phyloP scores from a whole-genome alignment of 92 coral and sea anemone species.

The Parazoanthus atlanticus region DNA sequence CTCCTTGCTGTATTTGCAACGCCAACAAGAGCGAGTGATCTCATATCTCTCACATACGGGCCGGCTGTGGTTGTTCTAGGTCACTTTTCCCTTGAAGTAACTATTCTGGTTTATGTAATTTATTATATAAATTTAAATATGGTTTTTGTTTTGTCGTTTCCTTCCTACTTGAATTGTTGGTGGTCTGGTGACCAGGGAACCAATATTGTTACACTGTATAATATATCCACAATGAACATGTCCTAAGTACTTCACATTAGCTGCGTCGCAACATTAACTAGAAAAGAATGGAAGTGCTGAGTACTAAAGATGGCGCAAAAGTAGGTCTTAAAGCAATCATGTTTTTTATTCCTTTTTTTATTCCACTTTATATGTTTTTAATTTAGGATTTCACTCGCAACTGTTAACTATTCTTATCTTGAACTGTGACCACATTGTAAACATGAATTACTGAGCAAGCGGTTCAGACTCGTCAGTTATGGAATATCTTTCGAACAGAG shows the following conservation, averaged over 20 bases:
- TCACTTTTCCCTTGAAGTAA: not conserved
- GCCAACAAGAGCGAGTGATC: conserved; percentile 13
- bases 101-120: not conserved
- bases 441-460: not conserved
- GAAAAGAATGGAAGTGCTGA: not conserved
- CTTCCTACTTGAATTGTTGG: conserved; percentile 31
- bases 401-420: conserved; percentile 11
- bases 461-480: not conserved
- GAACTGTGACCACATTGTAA: conserved; percentile 23
- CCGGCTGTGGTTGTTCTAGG: not conserved
- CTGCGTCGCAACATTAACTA: not conserved
- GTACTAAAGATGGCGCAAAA: not conserved
- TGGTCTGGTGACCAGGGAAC: not conserved
- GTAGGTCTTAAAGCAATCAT: not conserved
- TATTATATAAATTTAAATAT: conserved; percentile 21
- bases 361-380: conserved; percentile 6
- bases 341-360: too few species aligned
- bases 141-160: not conserved
- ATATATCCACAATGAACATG: too few species aligned
- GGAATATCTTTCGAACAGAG: not conserved
- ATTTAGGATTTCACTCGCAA: conserved; percentile 23
- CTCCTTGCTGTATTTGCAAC: not conserved
- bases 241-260: not conserved
- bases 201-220: not conserved
- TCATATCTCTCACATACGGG: not conserved